These are phyloP conservation scores for Diploscapter pachys DNA, from an alignment of 1,140 invertebrate species.

Conservation along the genomic window DNA sequence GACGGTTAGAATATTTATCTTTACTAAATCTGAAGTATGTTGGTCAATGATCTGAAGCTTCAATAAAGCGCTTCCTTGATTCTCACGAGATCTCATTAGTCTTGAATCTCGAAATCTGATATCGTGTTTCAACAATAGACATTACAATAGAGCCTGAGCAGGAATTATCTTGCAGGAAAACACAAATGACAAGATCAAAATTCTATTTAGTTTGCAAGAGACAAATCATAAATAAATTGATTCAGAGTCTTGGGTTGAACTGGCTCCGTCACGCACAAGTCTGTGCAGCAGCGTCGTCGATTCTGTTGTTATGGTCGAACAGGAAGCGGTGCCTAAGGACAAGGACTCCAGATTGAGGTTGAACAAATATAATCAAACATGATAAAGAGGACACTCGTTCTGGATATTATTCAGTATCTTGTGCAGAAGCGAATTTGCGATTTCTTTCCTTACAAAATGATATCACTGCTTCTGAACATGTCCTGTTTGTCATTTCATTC, in stretches of 20 bases:
- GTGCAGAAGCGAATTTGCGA: slow-evolving; percentile 26
- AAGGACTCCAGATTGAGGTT: slow-evolving; percentile 45
- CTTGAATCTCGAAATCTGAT: slow-evolving; percentile 2
- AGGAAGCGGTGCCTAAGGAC: slow-evolving; percentile 14
- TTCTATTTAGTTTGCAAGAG: too few species aligned
- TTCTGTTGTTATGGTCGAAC: slow-evolving; percentile 30
- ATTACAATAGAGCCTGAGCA: too few species aligned
- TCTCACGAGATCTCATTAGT: background rate
- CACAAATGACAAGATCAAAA: too few species aligned
- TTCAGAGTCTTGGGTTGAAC: slow-evolving; percentile 57
- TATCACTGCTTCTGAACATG: background rate
- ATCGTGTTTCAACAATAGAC: too few species aligned
- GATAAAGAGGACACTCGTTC: slow-evolving; percentile 16
- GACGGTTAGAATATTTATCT: too few species aligned
- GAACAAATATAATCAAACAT: too few species aligned
- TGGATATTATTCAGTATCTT: slow-evolving; percentile 4
- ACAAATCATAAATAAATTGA: background rate
- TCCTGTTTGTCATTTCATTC: too few species aligned
- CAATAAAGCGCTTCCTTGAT: background rate
- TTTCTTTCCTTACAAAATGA: background rate
- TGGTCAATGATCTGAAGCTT: background rate
- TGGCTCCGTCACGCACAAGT: slow-evolving; percentile 52
- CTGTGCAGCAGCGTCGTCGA: slow-evolving; percentile 46
- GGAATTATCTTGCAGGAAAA: too few species aligned
- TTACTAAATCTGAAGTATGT: too few species aligned